Conservation (phyloP, 2,113 vertebrate genomes). For the Psephotus haematonotus region DNA sequence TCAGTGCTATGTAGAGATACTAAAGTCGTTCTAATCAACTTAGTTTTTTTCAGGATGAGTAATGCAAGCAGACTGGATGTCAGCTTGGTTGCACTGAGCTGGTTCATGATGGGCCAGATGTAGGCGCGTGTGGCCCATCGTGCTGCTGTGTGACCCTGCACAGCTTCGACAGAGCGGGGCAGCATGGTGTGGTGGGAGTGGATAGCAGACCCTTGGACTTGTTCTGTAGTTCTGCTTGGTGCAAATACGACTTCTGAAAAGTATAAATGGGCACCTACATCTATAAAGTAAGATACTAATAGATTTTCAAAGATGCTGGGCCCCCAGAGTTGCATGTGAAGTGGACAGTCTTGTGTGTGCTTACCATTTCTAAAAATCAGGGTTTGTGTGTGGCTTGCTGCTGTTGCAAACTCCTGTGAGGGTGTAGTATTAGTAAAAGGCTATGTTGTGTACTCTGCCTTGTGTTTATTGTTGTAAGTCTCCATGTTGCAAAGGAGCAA, state of each 20-base stretch:
- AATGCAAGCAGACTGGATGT: background rate
- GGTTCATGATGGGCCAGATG: background rate
- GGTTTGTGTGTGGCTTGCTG: background rate
- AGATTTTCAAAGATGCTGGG: background rate
- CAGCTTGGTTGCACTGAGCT: background rate
- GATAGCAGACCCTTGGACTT: background rate
- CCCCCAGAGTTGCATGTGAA: background rate
- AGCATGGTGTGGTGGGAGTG: too few species aligned
- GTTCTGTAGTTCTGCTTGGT: background rate
- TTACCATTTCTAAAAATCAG: background rate
- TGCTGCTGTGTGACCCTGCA: background rate
- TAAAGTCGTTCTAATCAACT: background rate
- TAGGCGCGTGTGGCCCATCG: background rate
- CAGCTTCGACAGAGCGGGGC: background rate
- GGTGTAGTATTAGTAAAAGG: conserved; percentile 23
- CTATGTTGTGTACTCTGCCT: background rate
- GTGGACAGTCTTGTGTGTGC: background rate
- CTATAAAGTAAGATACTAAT: background rate
- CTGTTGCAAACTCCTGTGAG: background rate
- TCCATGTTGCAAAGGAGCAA: conserved; percentile 41
- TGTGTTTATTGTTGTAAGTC: conserved; percentile 42
- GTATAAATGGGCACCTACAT: background rate
- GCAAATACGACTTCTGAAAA: background rate
- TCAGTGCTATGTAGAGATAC: fast-evolving
- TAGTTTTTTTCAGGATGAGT: background rate